Conservation (phyloP, 2,797 vertebrate species). For the Lepidocolaptes lacrymiger region DNA sequence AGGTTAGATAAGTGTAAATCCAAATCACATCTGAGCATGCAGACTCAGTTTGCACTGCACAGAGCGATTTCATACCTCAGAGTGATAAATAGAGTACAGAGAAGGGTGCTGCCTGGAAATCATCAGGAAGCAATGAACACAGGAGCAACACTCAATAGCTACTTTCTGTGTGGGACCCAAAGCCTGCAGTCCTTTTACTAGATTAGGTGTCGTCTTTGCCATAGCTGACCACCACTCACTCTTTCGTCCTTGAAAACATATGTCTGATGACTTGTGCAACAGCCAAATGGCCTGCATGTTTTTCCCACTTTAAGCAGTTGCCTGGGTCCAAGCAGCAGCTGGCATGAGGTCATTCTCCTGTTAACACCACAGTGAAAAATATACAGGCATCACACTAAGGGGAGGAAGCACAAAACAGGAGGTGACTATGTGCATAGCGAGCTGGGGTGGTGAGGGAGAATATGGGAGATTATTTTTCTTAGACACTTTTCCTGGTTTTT, state of each 20-base stretch:
- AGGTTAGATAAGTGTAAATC: background rate
- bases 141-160: background rate
- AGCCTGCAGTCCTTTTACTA: background rate
- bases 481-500: background rate
- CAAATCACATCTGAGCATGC: background rate
- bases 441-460: background rate
- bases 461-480: background rate
- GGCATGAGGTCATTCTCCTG: background rate
- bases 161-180: background rate
- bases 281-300: background rate
- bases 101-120: background rate
- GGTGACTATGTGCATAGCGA: background rate
- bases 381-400: background rate
- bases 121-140: background rate
- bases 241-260: background rate
- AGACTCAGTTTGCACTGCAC: accelerated
- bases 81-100: background rate
- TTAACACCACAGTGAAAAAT: background rate
- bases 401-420: background rate
- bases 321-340: background rate
- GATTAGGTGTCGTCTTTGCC: background rate
- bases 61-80: background rate
- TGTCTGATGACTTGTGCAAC: background rate
- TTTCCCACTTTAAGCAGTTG: background rate
- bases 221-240: background rate